Evolutionary conservation across 30 jellyfish, hydroid and myxozoan species (phyloP), one percentile per base, ranked within the genome.

Genomic region (Hydractinia echinata): DNA sequence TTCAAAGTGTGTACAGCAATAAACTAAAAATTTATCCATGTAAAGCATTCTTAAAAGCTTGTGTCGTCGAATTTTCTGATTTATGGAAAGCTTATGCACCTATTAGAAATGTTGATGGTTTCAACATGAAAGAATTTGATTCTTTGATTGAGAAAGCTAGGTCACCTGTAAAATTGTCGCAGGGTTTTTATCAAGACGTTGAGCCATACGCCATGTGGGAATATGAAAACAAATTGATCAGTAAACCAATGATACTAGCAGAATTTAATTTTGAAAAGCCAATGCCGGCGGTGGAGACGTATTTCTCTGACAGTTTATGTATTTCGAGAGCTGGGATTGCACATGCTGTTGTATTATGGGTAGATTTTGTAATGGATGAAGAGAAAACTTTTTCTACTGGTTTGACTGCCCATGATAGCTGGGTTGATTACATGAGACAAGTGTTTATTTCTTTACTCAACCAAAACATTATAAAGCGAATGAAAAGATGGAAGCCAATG

Each of bases 151-250:
- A 83, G 76, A 87, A 76, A 76, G 96, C 95, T 10, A 55, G 73
- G 70, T 53, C 73, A 44, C 95, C 95, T 0, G 86, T 30, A 4
- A 52, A 13, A 16, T 7, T 68, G 19, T 85, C 79, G 21, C 67
- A 64, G 61, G 96, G 91, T 6, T 21, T 30, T 4, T 66, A 72
- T 10, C 51, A 53, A 53, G 88, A 76, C 21, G 95, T 83, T 10
- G 95, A 89, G 55, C 96, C 96, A 4, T 89, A 71, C 68, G 73
- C 96, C 13, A 68, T 89, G 82, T 84, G 95, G 95, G 96, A 89
- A 77, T 89, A 84, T 51, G 83, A 81, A 16, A 19, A 73, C 80
- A 55, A 51, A 19, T 53, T 89, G 19, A 50, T 84, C 20, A 83
- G 95, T 5, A 85, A 72, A 7, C 50, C 76, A 8, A 50, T 55